These are phyloP conservation scores for Trichomalopsis sarcophagae DNA, from an alignment of 1,140 invertebrate genomes.

Conservation along the genomic window DNA sequence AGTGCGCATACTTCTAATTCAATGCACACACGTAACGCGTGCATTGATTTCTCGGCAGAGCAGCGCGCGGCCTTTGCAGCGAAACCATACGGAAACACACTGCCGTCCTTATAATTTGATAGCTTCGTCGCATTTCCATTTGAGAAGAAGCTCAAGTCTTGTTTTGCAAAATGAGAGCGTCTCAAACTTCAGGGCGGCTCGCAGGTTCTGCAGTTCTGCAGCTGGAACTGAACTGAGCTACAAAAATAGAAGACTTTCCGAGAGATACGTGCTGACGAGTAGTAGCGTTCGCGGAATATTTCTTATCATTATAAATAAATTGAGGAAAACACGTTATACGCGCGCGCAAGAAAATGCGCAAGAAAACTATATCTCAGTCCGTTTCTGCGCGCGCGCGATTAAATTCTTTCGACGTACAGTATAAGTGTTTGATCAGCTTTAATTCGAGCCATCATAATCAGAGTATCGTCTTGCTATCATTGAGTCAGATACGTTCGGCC, in stretches of 20 bases:
- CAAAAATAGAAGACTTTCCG: not conserved
- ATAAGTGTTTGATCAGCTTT: too few species aligned
- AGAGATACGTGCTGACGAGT: not conserved
- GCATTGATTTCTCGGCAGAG: not conserved
- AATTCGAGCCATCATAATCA: too few species aligned
- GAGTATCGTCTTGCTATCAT: too few species aligned
- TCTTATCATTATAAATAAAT: not conserved
- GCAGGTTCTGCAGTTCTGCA: too few species aligned
- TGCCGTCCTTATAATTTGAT: not conserved
- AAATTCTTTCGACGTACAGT: not conserved
- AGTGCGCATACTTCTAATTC: not conserved
- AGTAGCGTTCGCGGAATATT: not conserved
- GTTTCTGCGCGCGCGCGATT: not conserved
- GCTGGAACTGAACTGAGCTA: too few species aligned
- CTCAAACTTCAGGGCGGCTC: too few species aligned
- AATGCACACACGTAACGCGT: not conserved
- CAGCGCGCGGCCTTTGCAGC: not conserved
- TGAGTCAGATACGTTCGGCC: too few species aligned
- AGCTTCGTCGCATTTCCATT: not conserved
- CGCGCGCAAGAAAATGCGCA: not conserved
- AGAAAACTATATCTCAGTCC: not conserved
- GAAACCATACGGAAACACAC: conserved; percentile 1
- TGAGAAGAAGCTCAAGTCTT: not conserved
- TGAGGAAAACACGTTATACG: too few species aligned
- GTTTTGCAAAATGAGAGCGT: not conserved